These are phyloP conservation scores for Maniola jurtina DNA, from an alignment of 1,140 invertebrate genomes.

Conservation along the genomic window DNA sequence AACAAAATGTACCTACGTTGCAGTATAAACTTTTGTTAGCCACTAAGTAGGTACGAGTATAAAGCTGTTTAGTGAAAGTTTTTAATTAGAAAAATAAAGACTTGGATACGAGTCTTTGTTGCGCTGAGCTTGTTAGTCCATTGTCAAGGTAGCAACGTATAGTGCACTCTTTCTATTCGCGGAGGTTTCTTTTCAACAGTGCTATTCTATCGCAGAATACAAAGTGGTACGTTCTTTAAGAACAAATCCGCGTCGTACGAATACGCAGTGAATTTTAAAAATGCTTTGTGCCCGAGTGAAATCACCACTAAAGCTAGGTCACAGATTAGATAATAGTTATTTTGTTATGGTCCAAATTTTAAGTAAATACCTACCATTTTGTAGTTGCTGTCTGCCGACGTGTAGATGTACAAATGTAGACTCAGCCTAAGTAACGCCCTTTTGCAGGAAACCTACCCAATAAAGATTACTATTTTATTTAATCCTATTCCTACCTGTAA, in stretches of 20 bases:
- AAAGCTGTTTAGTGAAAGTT: slow-evolving; percentile 13
- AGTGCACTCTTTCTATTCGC: background rate
- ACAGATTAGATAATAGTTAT: too few species aligned
- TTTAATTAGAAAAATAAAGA: slow-evolving; percentile 22
- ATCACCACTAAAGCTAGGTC: too few species aligned
- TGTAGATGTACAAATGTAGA: too few species aligned
- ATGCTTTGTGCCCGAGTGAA: too few species aligned
- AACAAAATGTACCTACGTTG: background rate
- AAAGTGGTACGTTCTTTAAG: background rate
- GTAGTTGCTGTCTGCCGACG: too few species aligned
- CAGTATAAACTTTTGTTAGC: background rate
- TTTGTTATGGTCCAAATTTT: too few species aligned
- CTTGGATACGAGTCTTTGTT: slow-evolving; percentile 6
- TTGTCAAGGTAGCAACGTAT: background rate
- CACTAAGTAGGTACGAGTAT: background rate
- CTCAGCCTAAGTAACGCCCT: too few species aligned
- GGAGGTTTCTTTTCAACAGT: background rate
- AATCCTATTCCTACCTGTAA: background rate
- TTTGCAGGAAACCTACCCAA: too few species aligned
- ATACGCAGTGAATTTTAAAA: too few species aligned
- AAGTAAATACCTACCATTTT: too few species aligned
- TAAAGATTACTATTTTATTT: too few species aligned
- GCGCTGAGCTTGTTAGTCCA: slow-evolving; percentile 2
- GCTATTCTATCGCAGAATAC: background rate
- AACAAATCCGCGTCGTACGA: background rate